Conservation (phyloP, 1,140 invertebrate genomes). For the Drosophila ohnishii region DNA sequence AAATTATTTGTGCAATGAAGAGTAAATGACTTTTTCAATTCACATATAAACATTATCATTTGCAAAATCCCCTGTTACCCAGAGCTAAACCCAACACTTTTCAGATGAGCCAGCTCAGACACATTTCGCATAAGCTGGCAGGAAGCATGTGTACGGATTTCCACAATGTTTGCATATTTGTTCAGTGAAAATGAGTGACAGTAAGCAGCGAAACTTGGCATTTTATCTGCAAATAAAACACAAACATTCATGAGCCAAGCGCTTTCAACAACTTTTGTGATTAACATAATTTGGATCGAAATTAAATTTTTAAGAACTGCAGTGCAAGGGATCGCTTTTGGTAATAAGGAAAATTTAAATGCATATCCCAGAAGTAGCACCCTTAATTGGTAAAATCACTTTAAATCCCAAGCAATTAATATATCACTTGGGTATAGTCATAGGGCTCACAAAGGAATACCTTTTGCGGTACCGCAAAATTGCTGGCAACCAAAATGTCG, state of each 20-base stretch:
- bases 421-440: not conserved
- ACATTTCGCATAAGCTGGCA: conserved; percentile 1
- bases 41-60: not conserved
- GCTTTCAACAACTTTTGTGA: not conserved
- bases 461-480: not conserved
- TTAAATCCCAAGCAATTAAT: conserved; percentile 9
- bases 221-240: not conserved
- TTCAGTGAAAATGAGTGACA: conserved; percentile 4
- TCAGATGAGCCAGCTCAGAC: not conserved
- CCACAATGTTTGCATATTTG: conserved; percentile 15
- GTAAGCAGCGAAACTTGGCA: conserved; percentile 1
- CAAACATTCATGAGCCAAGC: not conserved
- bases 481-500: conserved; percentile 21
- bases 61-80: not conserved
- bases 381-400: not conserved
- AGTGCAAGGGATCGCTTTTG: not conserved
- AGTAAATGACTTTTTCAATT: not conserved
- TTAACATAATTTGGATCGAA: not conserved
- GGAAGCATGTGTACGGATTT: conserved; percentile 13
- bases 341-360: not conserved
- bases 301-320: not conserved
- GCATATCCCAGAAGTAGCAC: not conserved
- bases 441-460: conserved; percentile 5
- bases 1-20: conserved; percentile 20
- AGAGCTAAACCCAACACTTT: not conserved